phyloP scores from a whole-genome alignment of 2,888 invertebrate genomes.

The Sylvicola cinctus region DNA sequence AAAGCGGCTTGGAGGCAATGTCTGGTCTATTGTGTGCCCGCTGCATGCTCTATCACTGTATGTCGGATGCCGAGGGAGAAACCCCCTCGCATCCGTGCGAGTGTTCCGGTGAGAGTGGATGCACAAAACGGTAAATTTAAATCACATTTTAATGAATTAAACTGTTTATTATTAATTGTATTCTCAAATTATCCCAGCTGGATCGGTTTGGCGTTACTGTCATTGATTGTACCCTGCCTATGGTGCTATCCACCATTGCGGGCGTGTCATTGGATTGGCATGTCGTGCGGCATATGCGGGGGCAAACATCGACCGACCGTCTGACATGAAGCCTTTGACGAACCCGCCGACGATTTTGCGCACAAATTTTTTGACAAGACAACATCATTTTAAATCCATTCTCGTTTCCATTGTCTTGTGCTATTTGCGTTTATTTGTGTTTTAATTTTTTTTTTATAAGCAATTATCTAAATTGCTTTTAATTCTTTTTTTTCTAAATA shows the following conservation, averaged over 20 bases:
- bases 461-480: no score
- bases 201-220: slow-evolving; percentile 67
- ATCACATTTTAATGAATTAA: slow-evolving; percentile 4
- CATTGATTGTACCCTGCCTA: slow-evolving; percentile 76
- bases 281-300: slow-evolving; percentile 63
- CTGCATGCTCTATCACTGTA: slow-evolving; percentile 84
- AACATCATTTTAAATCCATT: no score
- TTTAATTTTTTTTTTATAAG: no score
- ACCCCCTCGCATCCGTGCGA: slow-evolving; percentile 70
- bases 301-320: slow-evolving; percentile 47
- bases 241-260: slow-evolving; percentile 83
- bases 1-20: slow-evolving; percentile 57
- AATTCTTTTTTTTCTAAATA: no score
- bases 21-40: slow-evolving; percentile 74
- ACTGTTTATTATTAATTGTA: not conserved
- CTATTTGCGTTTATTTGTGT: no score
- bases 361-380: no score
- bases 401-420: no score
- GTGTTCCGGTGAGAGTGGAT: slow-evolving; percentile 47
- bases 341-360: no score
- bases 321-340: slow-evolving; percentile 15
- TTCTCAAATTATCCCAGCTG: slow-evolving; percentile 29
- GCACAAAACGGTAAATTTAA: slow-evolving; percentile 38
- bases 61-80: slow-evolving; percentile 78
- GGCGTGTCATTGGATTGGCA: slow-evolving; percentile 64